phyloP scores from a whole-genome alignment of 2,113 vertebrate genomes.

The Neodontobutis hainanensis region DNA sequence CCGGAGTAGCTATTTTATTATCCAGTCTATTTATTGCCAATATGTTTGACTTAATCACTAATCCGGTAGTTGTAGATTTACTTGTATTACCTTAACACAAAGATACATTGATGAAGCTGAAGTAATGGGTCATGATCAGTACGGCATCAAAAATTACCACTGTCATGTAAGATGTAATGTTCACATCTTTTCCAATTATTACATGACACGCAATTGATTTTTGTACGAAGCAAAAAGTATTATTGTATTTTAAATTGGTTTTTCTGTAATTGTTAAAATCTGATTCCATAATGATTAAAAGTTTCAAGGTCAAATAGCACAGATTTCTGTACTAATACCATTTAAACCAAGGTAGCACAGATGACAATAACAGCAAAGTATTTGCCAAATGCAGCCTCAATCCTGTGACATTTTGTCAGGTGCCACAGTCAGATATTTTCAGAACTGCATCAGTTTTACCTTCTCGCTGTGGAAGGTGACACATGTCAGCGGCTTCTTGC shows the following conservation, averaged over 20 bases:
- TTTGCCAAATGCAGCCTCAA: conserved; percentile 8
- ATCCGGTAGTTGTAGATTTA: conserved; percentile 38
- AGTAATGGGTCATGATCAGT: background rate
- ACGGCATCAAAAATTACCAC: background rate
- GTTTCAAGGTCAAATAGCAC: background rate
- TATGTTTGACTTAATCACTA: no score
- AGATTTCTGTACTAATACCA: background rate
- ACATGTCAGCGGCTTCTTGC: conserved; percentile 36
- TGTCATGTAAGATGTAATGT: background rate
- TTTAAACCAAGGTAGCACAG: background rate
- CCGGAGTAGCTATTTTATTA: no score
- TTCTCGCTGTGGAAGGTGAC: conserved; percentile 38
- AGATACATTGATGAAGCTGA: conserved; percentile 15
- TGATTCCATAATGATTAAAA: background rate
- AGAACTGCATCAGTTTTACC: conserved; percentile 21
- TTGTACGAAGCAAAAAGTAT: no score
- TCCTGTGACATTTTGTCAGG: conserved; percentile 34
- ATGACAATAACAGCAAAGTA: background rate
- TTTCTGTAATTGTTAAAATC: background rate
- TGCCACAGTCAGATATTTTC: conserved; percentile 21
- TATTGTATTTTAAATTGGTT: no score
- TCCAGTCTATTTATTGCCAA: no score
- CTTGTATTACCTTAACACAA: conserved; percentile 42
- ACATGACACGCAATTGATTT: no score
- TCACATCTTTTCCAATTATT: background rate